Percentiles rank a stretch among this genome's conserved stretches.
Conservation (phyloP, 1,140 invertebrate genomes). For the Danaus melanippus region DNA sequence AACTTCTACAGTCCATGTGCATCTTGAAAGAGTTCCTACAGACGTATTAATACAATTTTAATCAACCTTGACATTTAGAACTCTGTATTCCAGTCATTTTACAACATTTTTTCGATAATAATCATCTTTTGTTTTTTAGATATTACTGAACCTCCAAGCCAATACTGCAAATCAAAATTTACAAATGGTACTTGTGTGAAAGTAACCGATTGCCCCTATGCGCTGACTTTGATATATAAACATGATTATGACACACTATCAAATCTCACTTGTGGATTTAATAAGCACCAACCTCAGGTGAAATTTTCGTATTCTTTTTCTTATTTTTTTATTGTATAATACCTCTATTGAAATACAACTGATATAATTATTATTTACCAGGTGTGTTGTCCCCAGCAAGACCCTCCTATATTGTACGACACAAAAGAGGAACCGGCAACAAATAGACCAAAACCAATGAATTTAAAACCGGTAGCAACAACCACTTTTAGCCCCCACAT, state of each 20-base stretch:
- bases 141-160: too few species aligned
- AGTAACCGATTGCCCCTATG: slow-evolving; percentile 12
- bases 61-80: too few species aligned
- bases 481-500: not conserved
- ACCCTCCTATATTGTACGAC: slow-evolving; percentile 15
- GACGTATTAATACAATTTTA: too few species aligned
- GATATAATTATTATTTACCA: slow-evolving; percentile 12
- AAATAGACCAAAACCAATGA: slow-evolving; percentile 6
- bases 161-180: too few species aligned
- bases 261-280: slow-evolving; percentile 17
- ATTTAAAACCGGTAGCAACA: not conserved
- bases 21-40: too few species aligned
- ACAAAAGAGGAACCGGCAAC: slow-evolving; percentile 15
- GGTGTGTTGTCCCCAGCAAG: slow-evolving; percentile 25
- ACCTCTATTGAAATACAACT: too few species aligned
- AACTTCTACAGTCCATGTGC: too few species aligned
- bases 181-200: slow-evolving; percentile 11
- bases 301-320: not conserved
- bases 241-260: slow-evolving; percentile 6
- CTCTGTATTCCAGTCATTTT: too few species aligned
- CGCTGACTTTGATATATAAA: slow-evolving; percentile 12
- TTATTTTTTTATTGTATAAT: too few species aligned
- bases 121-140: too few species aligned
- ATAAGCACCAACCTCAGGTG: slow-evolving; percentile 13
- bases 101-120: too few species aligned